phyloP scores from a whole-genome alignment of 2,797 vertebrate species.

The Rhinichthys osculus region DNA sequence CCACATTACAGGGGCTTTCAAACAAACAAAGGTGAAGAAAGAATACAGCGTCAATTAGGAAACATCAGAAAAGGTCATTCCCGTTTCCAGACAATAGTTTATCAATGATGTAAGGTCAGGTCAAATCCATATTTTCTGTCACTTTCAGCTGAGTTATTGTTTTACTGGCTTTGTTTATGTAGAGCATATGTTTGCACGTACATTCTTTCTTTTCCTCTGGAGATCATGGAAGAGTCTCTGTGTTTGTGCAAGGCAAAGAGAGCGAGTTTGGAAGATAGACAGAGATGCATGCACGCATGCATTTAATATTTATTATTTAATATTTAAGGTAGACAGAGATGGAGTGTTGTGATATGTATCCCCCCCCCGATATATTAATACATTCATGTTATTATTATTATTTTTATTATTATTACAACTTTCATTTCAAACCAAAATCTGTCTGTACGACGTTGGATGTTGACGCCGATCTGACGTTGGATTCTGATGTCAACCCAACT shows the following conservation, averaged over 20 bases:
- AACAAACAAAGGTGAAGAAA: not conserved
- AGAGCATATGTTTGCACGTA: constrained; percentile 55
- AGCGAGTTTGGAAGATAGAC: not conserved
- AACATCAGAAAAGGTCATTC: constrained; percentile 56
- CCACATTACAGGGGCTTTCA: not conserved
- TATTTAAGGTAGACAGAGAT: no score
- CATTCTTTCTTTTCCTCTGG: constrained; percentile 50
- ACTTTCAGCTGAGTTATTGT: constrained; percentile 51
- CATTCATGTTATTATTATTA: no score
- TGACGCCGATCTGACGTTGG: no score
- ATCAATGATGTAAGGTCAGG: constrained; percentile 59
- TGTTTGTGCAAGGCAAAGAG: not conserved
- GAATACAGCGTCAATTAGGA: constrained; percentile 61
- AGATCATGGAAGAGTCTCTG: not conserved
- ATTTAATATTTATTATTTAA: no score
- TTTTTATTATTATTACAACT: no score
- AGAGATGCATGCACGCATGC: not conserved
- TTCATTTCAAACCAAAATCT: no score
- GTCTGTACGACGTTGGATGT: no score
- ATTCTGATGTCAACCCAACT: no score
- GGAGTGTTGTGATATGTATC: no score
- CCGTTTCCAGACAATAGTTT: constrained; percentile 49
- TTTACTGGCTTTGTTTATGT: constrained; percentile 47
- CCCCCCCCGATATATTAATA: no score
- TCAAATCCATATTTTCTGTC: constrained; percentile 54